A percentile compares a stretch with the other conserved stretches of the same genome.
phyloP scores from a whole-genome alignment of 2,113 vertebrate species.

The Edolisoma coerulescens region DNA sequence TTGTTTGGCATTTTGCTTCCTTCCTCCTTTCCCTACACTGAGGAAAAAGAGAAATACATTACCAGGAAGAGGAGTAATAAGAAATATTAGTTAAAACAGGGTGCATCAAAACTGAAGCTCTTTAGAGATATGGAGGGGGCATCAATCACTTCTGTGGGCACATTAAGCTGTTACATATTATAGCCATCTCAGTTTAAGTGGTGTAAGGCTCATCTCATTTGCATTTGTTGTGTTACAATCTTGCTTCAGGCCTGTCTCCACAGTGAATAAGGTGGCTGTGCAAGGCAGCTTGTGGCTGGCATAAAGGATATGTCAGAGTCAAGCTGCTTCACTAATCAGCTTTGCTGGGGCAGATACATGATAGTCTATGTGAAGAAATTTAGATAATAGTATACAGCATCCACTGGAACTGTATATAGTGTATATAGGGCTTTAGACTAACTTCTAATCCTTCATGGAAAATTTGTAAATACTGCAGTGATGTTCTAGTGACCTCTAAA shows the following conservation, averaged over 20 bases:
- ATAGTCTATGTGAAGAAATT: constrained; percentile 83
- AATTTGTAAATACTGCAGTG: constrained; percentile 78
- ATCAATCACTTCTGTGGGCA: constrained; percentile 51
- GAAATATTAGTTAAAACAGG: constrained; percentile 50
- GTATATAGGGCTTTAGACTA: constrained; percentile 62
- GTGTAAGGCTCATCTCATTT: constrained; percentile 82
- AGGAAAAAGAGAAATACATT: neutral
- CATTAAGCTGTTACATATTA: constrained; percentile 70
- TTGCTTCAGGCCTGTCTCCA: constrained; percentile 82
- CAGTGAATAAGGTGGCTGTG: constrained; percentile 78
- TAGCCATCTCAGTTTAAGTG: constrained; percentile 79
- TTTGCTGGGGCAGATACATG: constrained; percentile 74
- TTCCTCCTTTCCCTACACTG: neutral
- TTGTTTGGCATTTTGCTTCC: neutral
- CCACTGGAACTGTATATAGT: constrained; percentile 54
- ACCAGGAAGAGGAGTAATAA: constrained; percentile 8
- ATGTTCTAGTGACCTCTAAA: constrained; percentile 98
- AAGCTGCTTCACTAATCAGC: constrained; percentile 84
- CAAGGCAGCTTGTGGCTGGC: constrained; percentile 73
- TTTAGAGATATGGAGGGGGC: constrained; percentile 29
- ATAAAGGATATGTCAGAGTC: constrained; percentile 80
- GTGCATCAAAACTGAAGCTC: constrained; percentile 29
- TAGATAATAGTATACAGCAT: constrained; percentile 71
- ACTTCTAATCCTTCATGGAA: constrained; percentile 69
- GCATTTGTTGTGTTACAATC: constrained; percentile 78